These are phyloP conservation scores for Drosophila sordidula DNA, from an alignment of 2,888 invertebrate genomes.

Conservation along the genomic window DNA sequence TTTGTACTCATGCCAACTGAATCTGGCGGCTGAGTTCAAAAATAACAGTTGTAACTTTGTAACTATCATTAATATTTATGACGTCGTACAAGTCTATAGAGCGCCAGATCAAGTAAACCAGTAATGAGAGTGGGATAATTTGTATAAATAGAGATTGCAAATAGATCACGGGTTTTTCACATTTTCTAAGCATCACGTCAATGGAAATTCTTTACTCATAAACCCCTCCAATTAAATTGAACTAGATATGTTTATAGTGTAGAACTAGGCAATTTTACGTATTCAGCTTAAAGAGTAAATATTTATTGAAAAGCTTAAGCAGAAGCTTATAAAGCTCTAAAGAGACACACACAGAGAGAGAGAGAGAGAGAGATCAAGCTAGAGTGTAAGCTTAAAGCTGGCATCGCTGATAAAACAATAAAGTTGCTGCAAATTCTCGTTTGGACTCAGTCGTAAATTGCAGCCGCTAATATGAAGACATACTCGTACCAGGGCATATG, in stretches of 20 bases:
- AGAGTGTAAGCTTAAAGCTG: neutral
- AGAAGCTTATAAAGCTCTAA: neutral
- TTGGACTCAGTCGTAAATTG: neutral
- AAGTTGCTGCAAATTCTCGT: neutral
- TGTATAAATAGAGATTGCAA: neutral
- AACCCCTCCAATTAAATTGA: no score
- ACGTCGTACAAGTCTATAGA: no score
- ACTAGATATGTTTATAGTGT: neutral
- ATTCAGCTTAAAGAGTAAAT: neutral
- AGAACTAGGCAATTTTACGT: neutral
- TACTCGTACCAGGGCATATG: neutral
- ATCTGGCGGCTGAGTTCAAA: no score
- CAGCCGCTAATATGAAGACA: neutral
- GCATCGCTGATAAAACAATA: no score
- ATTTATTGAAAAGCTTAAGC: neutral
- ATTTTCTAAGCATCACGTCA: no score
- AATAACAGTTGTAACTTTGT: no score
- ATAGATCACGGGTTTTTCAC: neutral
- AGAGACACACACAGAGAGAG: neutral
- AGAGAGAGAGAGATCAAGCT: neutral
- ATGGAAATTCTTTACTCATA: no score
- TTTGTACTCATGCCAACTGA: no score
- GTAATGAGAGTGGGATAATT: no score
- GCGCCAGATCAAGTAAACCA: no score
- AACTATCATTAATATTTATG: no score